Evolutionary conservation across 2,113 vertebrate genomes (phyloP), one percentile per base, ranked within the genome.

Genomic region (Spilogale gracilis): DNA sequence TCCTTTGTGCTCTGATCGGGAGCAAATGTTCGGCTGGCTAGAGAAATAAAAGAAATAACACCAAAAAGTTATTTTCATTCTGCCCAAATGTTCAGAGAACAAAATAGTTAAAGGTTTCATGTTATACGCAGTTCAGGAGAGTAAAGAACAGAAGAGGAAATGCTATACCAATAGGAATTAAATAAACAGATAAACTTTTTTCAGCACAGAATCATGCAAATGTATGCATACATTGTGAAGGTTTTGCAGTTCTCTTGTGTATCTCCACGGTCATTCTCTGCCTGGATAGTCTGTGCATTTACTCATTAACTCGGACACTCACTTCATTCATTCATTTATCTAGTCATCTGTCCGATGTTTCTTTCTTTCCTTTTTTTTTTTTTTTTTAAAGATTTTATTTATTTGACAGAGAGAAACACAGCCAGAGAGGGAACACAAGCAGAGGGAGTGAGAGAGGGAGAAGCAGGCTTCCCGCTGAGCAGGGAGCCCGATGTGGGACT

Each of bases 21-120:
- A 92, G 63, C 43, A 88, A 58, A 61, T 43, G 50, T 60, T 82
- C 4, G 18, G 52, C 84, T 8, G 12, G 58, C 45, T 76, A 89
- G 43, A 38, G 18, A 80, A 92, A 63, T 38, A 32, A 80, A 89
- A 96, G 45, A 50, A 94, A 50, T 82, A 80, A 91, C 52, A 82
- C 56, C 14, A 61, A 50, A 76, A 85, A 74, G n/a, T 95, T 88
- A 85, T 88, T 95, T 93, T 82, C 89, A 69, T 74, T 25, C 71
- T 85, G 13, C 48, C 50, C 73, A 74, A 91, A 73, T 83, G 58
- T 91, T 84, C 20, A 13, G 52, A 78, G 54, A 91, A 95, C 30
- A 89, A 91, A 96, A 61, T 16, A 96, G 73, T 76, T 95, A 69
- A 25, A 88, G 25, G 13, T 50, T 85, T 56, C 32, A 86, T 81